Conservation (phyloP, 2,797 vertebrate genomes). For the Chloroceryle amazona region DNA sequence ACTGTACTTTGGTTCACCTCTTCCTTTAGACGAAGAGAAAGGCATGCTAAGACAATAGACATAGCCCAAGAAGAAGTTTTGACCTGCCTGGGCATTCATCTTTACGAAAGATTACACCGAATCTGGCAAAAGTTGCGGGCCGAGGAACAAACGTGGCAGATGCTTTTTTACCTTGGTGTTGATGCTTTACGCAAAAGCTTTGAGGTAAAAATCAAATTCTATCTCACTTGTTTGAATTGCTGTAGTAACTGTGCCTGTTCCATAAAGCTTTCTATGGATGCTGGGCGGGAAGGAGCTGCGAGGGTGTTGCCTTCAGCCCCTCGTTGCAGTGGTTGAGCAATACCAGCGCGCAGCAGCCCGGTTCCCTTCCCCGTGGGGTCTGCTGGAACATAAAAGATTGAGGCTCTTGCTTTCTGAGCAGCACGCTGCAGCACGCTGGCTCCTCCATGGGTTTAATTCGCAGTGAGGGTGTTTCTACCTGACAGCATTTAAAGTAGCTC, state of each 20-base stretch:
- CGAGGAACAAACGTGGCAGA: slow-evolving; percentile 98
- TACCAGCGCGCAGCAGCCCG: rapidly evolving
- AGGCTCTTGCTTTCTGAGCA: neutral
- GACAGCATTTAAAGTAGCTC: neutral
- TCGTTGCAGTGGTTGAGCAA: neutral
- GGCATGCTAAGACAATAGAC: slow-evolving; percentile 98
- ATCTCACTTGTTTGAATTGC: neutral
- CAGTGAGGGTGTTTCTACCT: neutral
- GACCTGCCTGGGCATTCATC: slow-evolving; percentile 96
- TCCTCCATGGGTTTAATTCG: neutral
- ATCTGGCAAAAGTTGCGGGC: slow-evolving; percentile 98
- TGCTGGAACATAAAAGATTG: neutral
- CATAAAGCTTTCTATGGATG: neutral
- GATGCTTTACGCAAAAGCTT: slow-evolving; percentile 96
- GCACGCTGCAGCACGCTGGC: neutral
- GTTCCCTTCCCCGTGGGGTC: neutral
- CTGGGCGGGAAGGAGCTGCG: neutral
- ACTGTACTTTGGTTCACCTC: neutral
- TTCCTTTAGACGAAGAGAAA: slow-evolving; percentile 90
- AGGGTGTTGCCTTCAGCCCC: neutral
- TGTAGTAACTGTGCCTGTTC: neutral
- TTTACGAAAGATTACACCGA: slow-evolving; percentile 94
- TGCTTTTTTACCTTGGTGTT: slow-evolving; percentile 95
- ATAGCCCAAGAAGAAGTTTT: slow-evolving; percentile 98
- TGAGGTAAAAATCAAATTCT: slow-evolving; percentile 83